A percentile compares a stretch with the other conserved stretches of the same genome.
These are phyloP conservation scores for Amblyjoppa fuscipennis DNA, from an alignment of 2,888 invertebrate species.

Conservation along the genomic window DNA sequence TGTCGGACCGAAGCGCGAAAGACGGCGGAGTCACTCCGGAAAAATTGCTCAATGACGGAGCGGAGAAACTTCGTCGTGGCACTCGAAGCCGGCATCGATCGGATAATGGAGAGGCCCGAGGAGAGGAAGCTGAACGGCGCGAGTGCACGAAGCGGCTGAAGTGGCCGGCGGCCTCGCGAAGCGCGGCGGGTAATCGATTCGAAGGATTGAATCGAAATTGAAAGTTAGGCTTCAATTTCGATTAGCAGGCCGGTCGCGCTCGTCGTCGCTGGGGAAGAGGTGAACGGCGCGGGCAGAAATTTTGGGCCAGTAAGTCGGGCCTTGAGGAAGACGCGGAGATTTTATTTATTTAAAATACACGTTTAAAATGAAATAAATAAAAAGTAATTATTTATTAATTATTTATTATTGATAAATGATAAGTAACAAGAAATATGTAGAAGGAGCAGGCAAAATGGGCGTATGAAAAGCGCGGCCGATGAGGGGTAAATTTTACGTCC, in stretches of 20 bases:
- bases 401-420: too few relatives aligned
- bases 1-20: constrained; percentile 8
- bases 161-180: background rate
- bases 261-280: constrained; percentile 50
- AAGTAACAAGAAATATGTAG: too few relatives aligned
- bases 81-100: constrained; percentile 28
- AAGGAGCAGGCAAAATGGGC: too few relatives aligned
- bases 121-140: constrained; percentile 5
- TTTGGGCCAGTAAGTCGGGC: too few relatives aligned
- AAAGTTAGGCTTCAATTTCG: constrained; percentile 13
- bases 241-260: constrained; percentile 17
- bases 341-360: too few relatives aligned
- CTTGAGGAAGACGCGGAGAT: too few relatives aligned
- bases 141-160: constrained; percentile 20
- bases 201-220: constrained; percentile 54
- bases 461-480: too few relatives aligned
- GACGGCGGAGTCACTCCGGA: background rate
- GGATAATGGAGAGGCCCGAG: constrained; percentile 10
- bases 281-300: background rate
- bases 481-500: too few relatives aligned
- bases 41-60: constrained; percentile 36
- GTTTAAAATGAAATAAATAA: background rate
- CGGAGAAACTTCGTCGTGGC: constrained; percentile 10
- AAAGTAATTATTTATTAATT: too few relatives aligned
- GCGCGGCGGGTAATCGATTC: constrained; percentile 19